Base-by-base conservation (phyloP, 2,113 vertebrate species). In the Penelope pileata region DNA sequence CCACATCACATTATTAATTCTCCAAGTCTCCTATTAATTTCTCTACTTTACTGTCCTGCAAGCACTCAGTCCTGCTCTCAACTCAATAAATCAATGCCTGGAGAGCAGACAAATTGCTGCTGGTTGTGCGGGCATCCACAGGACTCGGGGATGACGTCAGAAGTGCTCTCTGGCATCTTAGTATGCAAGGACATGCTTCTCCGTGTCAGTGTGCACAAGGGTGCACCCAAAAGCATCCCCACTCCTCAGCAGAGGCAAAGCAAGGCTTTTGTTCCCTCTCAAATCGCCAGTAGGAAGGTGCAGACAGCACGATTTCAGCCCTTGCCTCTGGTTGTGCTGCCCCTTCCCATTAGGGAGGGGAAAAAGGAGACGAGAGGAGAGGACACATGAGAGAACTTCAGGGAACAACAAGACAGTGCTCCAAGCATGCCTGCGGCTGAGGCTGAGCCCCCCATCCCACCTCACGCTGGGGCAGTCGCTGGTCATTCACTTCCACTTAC, bases 401-500 rank as follows among this genome's bases (percentile, higher is more conserved):
- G 88, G 88, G 84, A 50, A 56, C 10, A 75, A 54, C 0, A 47
- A 42, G 66, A 54, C 38, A 93, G 21, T 34, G 43, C 93, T 76
- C 50, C 10, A 4, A 89, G 94, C 67, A 0, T 86, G 73, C 79
- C 91, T 62, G 53, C 40, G 80, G 56, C 47, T 19, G 42, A 69
- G 29, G 87, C 72, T 13, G 70, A 76, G 76, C 45, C 60, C 34
- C 86, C 59, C 63, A 38, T 30, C 64, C 68, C 2, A 0, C 59
- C 87, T 81, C 40, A 3, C 10, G 29, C 32, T 19, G 2, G 29
- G 66, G 72, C 69, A 69, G 29, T 80, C 74, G 36, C 69, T 5
- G 18, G 27, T 78, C 93, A 84, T 66, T 97, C 60, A 32, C 82
- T 95, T 96, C 82, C 54, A 62, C 60, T 97, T 91, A 93, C 15